Conservation (phyloP, 53 echinoderm and acorn worm genomes). For the Temnopleurus reevesii region DNA sequence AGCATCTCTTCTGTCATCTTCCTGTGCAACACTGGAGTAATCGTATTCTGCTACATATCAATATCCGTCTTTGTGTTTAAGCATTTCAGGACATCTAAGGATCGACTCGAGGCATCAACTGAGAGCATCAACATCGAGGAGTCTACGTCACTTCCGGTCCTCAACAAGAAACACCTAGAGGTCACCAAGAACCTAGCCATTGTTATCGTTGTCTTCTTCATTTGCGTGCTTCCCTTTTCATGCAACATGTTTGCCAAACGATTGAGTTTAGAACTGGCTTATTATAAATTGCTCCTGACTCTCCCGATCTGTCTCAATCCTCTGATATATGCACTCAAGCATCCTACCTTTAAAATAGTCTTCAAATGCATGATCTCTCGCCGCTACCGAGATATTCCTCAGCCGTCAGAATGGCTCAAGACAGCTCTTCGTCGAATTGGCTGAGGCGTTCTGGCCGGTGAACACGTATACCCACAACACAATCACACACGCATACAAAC, state of each 20-base stretch:
- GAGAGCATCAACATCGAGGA: neutral
- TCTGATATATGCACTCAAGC: constrained; percentile 1
- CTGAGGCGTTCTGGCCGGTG: no score
- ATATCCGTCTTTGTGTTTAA: neutral
- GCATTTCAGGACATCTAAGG: neutral
- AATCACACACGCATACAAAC: no score
- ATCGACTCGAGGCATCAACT: no score
- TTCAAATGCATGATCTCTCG: constrained; percentile 13
- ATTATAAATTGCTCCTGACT: neutral
- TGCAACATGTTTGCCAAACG: neutral
- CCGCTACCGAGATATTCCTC: constrained; percentile 11
- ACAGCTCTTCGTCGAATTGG: no score
- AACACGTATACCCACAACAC: no score
- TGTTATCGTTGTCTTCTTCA: neutral
- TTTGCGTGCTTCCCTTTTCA: neutral
- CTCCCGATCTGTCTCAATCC: neutral
- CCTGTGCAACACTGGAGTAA: neutral
- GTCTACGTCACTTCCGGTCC: no score
- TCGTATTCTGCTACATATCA: constrained; percentile 6
- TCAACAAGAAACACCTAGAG: neutral
- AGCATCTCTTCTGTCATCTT: no score
- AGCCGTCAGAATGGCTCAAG: neutral
- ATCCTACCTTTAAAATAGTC: constrained; percentile 22
- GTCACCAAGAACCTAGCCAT: constrained; percentile 32
- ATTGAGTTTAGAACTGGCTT: neutral